Conservation (phyloP, 2,888 invertebrate species). For the Agrenia bidenticulata region DNA sequence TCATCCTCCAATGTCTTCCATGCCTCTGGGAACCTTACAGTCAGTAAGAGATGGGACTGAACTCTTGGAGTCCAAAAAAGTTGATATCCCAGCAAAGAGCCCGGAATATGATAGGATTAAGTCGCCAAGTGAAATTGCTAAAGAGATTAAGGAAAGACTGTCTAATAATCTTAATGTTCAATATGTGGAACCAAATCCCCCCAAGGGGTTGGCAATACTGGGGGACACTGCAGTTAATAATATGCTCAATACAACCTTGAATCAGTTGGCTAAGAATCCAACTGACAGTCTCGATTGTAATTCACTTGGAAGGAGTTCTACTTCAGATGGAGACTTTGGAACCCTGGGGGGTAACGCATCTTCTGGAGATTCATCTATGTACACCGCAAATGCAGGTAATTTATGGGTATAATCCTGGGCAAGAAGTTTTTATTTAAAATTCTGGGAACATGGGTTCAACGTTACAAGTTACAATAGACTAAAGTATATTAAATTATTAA, state of each 20-base stretch:
- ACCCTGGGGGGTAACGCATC: slow-evolving; percentile 34
- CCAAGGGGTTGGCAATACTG: slow-evolving; percentile 1
- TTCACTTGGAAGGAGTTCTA: slow-evolving; percentile 55
- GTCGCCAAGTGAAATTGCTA: slow-evolving; percentile 42
- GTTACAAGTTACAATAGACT: too few species aligned
- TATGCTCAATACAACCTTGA: slow-evolving; percentile 5
- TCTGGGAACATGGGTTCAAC: too few species aligned
- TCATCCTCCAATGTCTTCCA: neutral
- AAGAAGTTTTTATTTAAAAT: too few species aligned
- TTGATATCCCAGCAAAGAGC: slow-evolving; percentile 31
- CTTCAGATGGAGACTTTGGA: slow-evolving; percentile 56
- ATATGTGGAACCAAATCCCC: neutral
- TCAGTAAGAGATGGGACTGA: neutral
- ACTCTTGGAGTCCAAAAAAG: neutral
- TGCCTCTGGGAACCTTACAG: neutral
- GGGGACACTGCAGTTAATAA: slow-evolving; percentile 22
- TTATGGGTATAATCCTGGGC: too few species aligned
- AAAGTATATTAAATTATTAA: too few species aligned
- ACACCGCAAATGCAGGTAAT: slow-evolving; percentile 45
- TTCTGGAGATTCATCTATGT: slow-evolving; percentile 33
- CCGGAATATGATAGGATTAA: slow-evolving; percentile 48
- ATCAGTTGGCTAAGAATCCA: slow-evolving; percentile 26
- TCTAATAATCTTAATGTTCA: slow-evolving; percentile 12
- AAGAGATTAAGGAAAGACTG: slow-evolving; percentile 31
- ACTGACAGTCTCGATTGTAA: slow-evolving; percentile 54